Conservation (phyloP, 2,113 vertebrate species). For the Tychaedon coryphoeus region DNA sequence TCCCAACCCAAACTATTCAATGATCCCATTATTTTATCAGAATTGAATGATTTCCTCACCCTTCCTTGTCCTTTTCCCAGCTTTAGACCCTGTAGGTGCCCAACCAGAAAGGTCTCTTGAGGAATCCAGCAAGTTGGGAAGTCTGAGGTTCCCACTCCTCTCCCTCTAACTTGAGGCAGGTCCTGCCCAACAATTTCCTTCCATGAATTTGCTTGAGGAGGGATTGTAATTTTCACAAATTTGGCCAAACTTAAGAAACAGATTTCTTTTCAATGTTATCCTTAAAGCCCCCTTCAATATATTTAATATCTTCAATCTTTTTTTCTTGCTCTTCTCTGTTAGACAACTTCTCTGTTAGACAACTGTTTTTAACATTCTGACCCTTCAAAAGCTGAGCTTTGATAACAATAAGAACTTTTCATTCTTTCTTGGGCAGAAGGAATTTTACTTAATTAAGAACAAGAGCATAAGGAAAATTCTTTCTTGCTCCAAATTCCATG, state of each 20-base stretch:
- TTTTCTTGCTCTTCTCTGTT: neutral
- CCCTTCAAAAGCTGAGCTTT: neutral
- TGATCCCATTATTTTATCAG: neutral
- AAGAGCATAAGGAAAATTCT: neutral
- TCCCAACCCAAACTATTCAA: neutral
- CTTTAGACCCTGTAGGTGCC: neutral
- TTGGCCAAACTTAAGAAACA: neutral
- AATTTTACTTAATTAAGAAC: neutral
- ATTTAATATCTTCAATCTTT: neutral
- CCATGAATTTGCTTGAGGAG: neutral
- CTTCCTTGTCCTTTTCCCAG: neutral
- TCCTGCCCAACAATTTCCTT: neutral
- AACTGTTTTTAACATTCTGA: neutral
- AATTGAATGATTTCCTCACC: neutral
- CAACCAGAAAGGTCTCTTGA: neutral
- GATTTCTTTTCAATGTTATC: neutral
- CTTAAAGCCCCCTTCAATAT: neutral
- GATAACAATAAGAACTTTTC: neutral
- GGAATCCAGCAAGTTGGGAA: neutral
- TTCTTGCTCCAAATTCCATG: neutral
- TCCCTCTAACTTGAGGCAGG: neutral
- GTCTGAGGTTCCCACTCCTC: neutral
- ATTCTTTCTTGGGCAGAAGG: neutral
- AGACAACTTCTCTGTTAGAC: rapidly evolving
- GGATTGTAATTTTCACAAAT: neutral